Conservation (phyloP, 2,888 invertebrate genomes). For the Agrochola circellaris region DNA sequence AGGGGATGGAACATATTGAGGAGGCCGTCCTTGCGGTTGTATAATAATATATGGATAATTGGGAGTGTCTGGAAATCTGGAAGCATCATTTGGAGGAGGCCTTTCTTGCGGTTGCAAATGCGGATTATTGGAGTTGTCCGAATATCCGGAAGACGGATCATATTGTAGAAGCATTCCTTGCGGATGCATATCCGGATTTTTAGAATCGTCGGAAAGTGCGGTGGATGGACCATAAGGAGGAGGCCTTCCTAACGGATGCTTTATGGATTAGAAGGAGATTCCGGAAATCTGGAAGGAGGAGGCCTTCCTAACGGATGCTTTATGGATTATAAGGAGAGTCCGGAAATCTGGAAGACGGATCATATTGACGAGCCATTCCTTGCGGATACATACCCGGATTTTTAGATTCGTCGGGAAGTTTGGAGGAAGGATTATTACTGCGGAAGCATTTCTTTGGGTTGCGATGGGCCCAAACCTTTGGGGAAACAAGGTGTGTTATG, state of each 20-base stretch:
- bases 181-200: background rate
- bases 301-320: background rate
- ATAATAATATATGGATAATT: background rate
- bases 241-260: background rate
- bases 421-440: background rate
- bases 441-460: background rate
- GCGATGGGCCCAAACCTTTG: too few species aligned
- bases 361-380: slow-evolving; percentile 1
- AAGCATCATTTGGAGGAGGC: background rate
- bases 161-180: background rate
- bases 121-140: background rate
- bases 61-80: background rate
- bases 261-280: background rate
- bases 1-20: background rate
- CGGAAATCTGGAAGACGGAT: background rate
- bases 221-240: background rate
- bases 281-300: background rate
- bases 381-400: background rate
- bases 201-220: background rate
- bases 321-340: background rate
- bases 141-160: background rate
- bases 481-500: too few species aligned
- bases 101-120: background rate
- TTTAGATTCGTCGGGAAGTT: background rate
- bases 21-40: background rate